Percentiles rank a stretch among this genome's conserved stretches.
These are phyloP conservation scores for Rhopilema esculentum DNA, from an alignment of 30 jellyfish, hydroid and myxozoan genomes.

Conservation along the genomic window DNA sequence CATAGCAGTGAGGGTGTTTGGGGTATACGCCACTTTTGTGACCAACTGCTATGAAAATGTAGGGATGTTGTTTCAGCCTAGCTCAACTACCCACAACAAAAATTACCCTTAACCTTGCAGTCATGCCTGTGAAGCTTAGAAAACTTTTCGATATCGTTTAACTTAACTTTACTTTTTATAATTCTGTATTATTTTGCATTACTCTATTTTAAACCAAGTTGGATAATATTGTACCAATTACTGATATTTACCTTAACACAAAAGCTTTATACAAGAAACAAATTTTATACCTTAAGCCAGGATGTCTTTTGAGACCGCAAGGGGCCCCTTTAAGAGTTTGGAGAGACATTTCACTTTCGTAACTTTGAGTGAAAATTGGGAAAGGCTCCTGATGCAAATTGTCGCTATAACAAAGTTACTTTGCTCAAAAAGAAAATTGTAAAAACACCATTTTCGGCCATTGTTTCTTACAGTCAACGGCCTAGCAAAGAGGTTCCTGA, in stretches of 20 bases:
- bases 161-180: not conserved
- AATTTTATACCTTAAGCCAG: not conserved
- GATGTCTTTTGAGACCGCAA: not conserved
- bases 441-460: constrained; percentile 16
- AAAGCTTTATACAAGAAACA: not conserved
- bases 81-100: not conserved
- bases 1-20: not conserved
- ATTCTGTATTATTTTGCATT: not conserved
- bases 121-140: not conserved
- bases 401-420: not conserved
- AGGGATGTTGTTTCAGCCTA: not conserved
- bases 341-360: not conserved
- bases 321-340: not conserved
- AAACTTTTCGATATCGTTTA: not conserved
- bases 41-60: not conserved
- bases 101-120: not conserved
- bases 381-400: not conserved
- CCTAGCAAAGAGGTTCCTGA: constrained; percentile 29
- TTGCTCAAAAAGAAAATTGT: not conserved
- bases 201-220: not conserved
- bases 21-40: not conserved
- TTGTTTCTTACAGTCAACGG: constrained; percentile 40
- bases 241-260: not conserved
- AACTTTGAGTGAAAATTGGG: not conserved
- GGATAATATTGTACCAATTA: not conserved